These are phyloP conservation scores for Nomada fucata DNA, from an alignment of 2,888 invertebrate species.

Conservation along the genomic window DNA sequence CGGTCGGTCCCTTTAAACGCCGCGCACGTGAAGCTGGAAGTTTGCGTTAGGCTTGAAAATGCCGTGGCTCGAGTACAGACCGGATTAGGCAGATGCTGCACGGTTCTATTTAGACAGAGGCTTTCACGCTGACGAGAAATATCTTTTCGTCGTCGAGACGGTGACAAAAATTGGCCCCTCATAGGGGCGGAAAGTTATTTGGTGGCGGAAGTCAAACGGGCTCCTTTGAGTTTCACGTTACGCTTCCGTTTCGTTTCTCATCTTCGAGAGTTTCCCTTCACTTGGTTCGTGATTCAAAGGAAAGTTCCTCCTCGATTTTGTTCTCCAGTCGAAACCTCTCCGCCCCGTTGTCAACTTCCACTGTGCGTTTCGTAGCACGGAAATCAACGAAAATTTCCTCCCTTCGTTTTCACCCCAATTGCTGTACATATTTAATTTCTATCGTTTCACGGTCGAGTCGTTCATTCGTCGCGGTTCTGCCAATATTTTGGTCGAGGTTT, in stretches of 20 bases:
- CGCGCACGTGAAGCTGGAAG: background rate
- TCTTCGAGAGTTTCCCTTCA: slow-evolving; percentile 14
- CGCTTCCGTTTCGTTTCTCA: slow-evolving; percentile 15
- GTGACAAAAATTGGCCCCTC: background rate
- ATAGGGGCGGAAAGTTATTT: background rate
- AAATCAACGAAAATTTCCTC: background rate
- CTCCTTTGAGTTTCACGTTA: slow-evolving; percentile 4
- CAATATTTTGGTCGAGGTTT: too few relatives aligned
- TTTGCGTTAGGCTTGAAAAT: background rate
- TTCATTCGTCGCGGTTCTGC: too few relatives aligned
- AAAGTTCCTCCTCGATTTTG: slow-evolving; percentile 13
- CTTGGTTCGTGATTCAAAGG: background rate
- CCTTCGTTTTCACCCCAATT: background rate
- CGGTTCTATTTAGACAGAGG: background rate
- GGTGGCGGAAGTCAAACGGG: background rate
- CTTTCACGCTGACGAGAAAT: background rate
- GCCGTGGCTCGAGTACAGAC: background rate
- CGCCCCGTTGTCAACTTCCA: background rate
- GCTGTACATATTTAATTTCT: background rate
- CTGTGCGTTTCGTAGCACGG: background rate
- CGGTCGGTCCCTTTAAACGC: background rate
- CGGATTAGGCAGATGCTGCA: slow-evolving; percentile 5
- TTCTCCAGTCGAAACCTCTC: background rate
- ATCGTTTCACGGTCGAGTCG: too few relatives aligned
- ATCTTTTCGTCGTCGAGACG: background rate